phyloP scores from a whole-genome alignment of 2,888 invertebrate species.

The Ichneumoninae sp. region DNA sequence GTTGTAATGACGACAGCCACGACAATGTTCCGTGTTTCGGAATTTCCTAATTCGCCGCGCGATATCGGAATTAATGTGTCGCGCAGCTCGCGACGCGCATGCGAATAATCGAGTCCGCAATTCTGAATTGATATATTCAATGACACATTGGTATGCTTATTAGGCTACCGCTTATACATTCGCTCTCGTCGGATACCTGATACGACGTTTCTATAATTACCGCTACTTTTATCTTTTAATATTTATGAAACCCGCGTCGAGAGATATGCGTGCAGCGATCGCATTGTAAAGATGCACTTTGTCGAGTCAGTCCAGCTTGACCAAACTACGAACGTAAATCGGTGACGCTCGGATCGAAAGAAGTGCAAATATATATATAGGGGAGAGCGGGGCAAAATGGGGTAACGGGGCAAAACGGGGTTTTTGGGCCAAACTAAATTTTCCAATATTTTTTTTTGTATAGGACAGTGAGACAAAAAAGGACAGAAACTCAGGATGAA shows the following conservation, averaged over 20 bases:
- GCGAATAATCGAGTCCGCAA: conserved; percentile 31
- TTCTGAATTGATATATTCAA: conserved; percentile 43
- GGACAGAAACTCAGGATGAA: too few species aligned
- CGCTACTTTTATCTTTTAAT: not conserved
- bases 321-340: not conserved
- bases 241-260: not conserved
- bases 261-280: conserved; percentile 38
- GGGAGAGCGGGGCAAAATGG: too few species aligned
- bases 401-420: too few species aligned
- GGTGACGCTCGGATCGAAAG: conserved; percentile 9
- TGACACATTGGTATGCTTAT: conserved; percentile 41
- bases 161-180: conserved; percentile 3
- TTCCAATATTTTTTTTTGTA: too few species aligned
- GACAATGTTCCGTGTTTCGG: conserved; percentile 3
- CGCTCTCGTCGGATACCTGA: not conserved
- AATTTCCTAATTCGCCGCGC: conserved; percentile 20
- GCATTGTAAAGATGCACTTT: conserved; percentile 60
- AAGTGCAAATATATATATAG: not conserved
- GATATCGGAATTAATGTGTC: conserved; percentile 39
- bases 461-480: too few species aligned
- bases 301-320: conserved; percentile 47
- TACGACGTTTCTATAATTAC: conserved; percentile 14
- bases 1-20: not conserved
- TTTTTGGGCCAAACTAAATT: too few species aligned
- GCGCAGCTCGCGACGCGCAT: not conserved